Evolutionary conservation across 2,113 vertebrate genomes (phyloP).

Genomic region (Vulpes lagopus): DNA sequence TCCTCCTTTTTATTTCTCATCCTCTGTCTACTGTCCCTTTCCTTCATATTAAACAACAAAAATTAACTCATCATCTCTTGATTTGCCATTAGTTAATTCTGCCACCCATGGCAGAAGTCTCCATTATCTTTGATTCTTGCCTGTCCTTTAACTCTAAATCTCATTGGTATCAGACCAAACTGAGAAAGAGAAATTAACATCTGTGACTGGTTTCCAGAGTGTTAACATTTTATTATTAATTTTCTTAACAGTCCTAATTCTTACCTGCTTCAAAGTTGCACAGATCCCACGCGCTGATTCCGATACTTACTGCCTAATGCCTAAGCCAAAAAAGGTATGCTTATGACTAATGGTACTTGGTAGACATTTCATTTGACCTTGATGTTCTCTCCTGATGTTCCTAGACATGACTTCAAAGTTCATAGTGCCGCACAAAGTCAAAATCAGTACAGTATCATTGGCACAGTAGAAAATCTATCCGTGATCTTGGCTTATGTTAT

Average conservation of each 20-base stretch:
- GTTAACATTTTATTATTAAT: slow-evolving; percentile 4
- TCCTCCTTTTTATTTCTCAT: not conserved
- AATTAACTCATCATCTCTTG: not conserved
- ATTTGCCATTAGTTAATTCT: not conserved
- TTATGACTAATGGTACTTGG: not conserved
- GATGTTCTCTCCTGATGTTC: slow-evolving; percentile 19
- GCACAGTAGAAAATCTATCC: not conserved
- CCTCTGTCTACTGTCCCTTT: not conserved
- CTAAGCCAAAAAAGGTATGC: not conserved
- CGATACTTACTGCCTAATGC: not conserved
- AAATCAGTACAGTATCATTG: not conserved
- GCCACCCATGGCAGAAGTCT: not conserved
- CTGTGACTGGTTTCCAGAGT: not conserved
- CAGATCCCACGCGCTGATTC: not conserved
- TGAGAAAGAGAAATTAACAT: not conserved
- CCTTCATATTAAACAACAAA: not conserved
- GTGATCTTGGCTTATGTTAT: not conserved
- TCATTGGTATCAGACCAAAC: not conserved
- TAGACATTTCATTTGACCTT: slow-evolving; percentile 38
- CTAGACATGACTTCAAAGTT: slow-evolving; percentile 28
- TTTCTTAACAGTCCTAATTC: not conserved
- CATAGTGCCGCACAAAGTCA: not conserved
- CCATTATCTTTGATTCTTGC: not conserved
- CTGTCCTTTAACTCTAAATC: not conserved
- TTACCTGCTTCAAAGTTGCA: not conserved